Evolutionary conservation across 2,888 invertebrate genomes (phyloP), one percentile per base, ranked within the genome.

Genomic region (Dynastes maya): DNA sequence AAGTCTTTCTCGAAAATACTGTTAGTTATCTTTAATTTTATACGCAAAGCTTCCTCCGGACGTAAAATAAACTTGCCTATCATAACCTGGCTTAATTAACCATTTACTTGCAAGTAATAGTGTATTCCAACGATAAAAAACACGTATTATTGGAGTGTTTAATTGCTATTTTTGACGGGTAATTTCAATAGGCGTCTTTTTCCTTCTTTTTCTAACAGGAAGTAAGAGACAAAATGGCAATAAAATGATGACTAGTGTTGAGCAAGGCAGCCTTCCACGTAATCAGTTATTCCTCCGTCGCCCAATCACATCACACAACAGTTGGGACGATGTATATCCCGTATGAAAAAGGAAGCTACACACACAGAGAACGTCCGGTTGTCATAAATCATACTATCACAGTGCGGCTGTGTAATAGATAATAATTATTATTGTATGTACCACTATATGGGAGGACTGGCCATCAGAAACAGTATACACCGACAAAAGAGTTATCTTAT

Each of bases 311-410:
- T 22, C 55, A 22, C 22, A 58, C 32, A 51, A 51, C 49, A 29
- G 51, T 68, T 49, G 6, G 51, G 51, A 68, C 68, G 51, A 58
- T 22, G 55, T 58, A 58, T 68, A 68, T 68, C 68, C 49, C 27
- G 49, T 29, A 58, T 40, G 45, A 22, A 58, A 61, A 37, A 72
- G 72, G 72, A 72, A 72, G 45, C 72, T 13, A 67, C 67, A 64
- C 16, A 70, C 70, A 58, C 72, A 71, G n/a, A 16, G 27, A 61
- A 74, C 72, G 55, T 74, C 72, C 72, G 72, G 72, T 74, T 61
- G 61, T 37, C 72, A 74, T 74, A 74, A 74, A 74, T 74, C 63
- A 61, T 74, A 40, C 72, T 74, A 74, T 74, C 72, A 74, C 72
- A 68, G 51, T 29, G 29, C 22, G 49, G 40, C 72, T 61, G 61